Percentiles rank a stretch among this genome's conserved stretches.
phyloP scores from a whole-genome alignment of 2,888 invertebrate genomes.

The Lutraria lutraria region DNA sequence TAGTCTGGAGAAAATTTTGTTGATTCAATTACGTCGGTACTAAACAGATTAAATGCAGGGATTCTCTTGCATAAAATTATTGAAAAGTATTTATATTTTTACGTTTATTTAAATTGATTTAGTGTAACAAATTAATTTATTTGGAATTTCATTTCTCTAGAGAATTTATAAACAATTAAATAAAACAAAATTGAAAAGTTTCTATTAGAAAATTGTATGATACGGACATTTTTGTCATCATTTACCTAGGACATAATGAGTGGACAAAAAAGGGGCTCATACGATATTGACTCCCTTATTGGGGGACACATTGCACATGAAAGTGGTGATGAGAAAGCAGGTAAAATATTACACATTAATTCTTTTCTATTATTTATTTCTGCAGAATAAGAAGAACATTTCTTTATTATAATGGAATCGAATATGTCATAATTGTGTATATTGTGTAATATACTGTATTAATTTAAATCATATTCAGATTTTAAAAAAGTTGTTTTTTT shows the following conservation, averaged over 20 bases:
- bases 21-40: background rate
- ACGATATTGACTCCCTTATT: conserved; percentile 49
- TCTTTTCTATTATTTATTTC: background rate
- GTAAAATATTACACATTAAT: background rate
- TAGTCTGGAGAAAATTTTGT: background rate
- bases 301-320: background rate
- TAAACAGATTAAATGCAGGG: conserved; percentile 11
- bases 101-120: background rate
- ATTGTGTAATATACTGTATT: too few relatives aligned
- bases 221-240: background rate
- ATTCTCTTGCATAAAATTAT: conserved; percentile 9
- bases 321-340: background rate
- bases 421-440: too few relatives aligned
- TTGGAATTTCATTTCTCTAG: background rate
- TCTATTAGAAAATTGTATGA: background rate
- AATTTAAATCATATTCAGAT: too few relatives aligned
- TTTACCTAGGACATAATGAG: background rate
- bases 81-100: background rate
- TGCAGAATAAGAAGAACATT: too few relatives aligned
- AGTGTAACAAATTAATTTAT: too few relatives aligned
- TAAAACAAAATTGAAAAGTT: background rate
- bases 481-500: too few relatives aligned
- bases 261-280: conserved; percentile 33
- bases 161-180: background rate
- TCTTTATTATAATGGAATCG: too few relatives aligned